Evolutionary conservation across 2,888 invertebrate genomes (phyloP), one percentile per base, ranked within the genome.

Genomic region (Helleia helle): DNA sequence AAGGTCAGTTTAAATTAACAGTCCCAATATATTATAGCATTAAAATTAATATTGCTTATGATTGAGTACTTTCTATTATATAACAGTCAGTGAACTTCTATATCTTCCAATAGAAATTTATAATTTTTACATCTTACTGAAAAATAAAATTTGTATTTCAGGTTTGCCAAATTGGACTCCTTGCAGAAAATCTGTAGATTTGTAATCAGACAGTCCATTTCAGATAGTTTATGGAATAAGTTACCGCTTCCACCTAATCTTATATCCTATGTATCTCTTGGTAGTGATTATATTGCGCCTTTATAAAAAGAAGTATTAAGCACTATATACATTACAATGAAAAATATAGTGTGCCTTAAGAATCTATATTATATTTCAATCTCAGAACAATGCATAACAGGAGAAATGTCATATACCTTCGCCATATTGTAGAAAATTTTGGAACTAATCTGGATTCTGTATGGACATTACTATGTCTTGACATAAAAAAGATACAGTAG

Each of bases 161-260:
- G 66, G 88, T 92, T 74, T 89, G 90, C 57, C 79, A 90, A 85
- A 83, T 77, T 66, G 84, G 90, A 70, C 86, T 90, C 61, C 55
- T 62, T 92, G 55, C 90, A 91, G 73, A 90, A 91, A 80, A 87
- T 91, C 54, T 91, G 92, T 69, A 87, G 92, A 56, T 92, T 91
- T 83, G 90, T 91, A 17, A 90, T 92, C 54, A 83, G 91, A 51
- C 90, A 91, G 69, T 88, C 88, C 52, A 90, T 89, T 36, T 75
- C 90, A 51, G 80, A 88, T 50, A 89, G 89, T 66, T 87, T 89
- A 58, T 90, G 91, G 72, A 87, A 87, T 54, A 87, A 87, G 58
- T 81, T 92, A 59, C 92, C 91, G 47, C 74, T 92, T 54, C 88
- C 87, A 41, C 74, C 77, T 58, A 83, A 83, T 53, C 67, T 87